Evolutionary conservation across 2,113 vertebrate species (phyloP).

Genomic region (Vulpes vulpes): DNA sequence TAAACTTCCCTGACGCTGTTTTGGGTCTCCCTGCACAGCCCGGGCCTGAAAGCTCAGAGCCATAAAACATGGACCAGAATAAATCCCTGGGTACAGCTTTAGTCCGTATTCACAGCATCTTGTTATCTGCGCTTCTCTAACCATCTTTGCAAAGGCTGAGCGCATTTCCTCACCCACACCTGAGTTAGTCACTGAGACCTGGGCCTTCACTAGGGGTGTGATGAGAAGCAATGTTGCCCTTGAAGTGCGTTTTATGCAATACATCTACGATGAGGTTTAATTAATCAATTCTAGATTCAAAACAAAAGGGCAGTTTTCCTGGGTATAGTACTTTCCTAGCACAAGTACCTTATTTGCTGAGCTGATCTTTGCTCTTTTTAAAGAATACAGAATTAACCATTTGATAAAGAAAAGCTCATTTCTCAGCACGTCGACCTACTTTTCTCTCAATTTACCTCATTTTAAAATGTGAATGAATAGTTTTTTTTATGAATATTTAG

Average conservation of each 20-base stretch:
- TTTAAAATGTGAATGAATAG: conserved; percentile 69
- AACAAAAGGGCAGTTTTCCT: conserved; percentile 64
- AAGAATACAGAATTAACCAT: conserved; percentile 64
- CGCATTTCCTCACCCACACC: not conserved
- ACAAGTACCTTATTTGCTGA: conserved; percentile 57
- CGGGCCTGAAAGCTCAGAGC: not conserved
- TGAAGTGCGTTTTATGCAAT: conserved; percentile 52
- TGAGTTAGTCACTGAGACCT: conserved; percentile 28
- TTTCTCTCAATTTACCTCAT: conserved; percentile 61
- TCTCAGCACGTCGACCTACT: conserved; percentile 55
- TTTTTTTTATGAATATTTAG: conserved; percentile 73
- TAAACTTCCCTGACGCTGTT: not conserved
- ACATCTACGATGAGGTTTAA: conserved; percentile 60
- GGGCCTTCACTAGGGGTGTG: not conserved
- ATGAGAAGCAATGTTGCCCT: conserved; percentile 34
- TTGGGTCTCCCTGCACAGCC: not conserved
- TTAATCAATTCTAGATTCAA: conserved; percentile 62
- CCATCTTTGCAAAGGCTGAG: not conserved
- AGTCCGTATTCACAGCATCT: not conserved
- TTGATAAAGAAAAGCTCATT: conserved; percentile 62
- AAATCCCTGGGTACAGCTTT: not conserved
- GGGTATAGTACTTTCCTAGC: conserved; percentile 44
- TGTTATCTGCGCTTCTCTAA: not conserved
- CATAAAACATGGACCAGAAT: not conserved
- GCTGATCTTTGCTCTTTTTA: conserved; percentile 62